Evolutionary conservation across 2,888 invertebrate species (phyloP), one percentile per base, ranked within the genome.

Genomic region (Acanthosepion lycidas): DNA sequence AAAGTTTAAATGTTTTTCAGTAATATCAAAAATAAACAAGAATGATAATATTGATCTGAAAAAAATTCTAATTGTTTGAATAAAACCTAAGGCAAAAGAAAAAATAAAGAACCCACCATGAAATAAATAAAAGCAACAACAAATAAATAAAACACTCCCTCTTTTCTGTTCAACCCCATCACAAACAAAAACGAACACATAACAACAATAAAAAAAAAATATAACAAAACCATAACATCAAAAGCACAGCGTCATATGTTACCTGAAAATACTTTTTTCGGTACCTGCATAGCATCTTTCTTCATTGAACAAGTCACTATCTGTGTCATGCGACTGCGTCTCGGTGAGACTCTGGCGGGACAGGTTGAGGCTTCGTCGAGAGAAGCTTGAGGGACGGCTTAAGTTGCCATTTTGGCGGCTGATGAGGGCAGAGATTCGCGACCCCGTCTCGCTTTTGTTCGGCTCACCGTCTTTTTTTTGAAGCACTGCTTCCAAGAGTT

Each of bases 401-500:
- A 96, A 94, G 93, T 96, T 96, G 64, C 96, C 96, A 48, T 95
- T 95, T 28, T 95, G 95, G 26, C 96, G 95, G 48, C 95, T 95
- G 15, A 95, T 95, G 18, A 96, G 95, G 12, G 95, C 92, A 18
- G 96, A 95, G 6, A 96, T 95, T 33, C 96, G 94, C 9, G 96
- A 95, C n/a, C 96, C 96, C 9, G 95, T 95, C n/a, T 96, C 96
- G 23, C 95, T 95, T 55, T 95, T 95, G 42, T 95, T 94, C 18
- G 95, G 95, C 53, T 95, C 95, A 26, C 96, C 96, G 51, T 96
- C 96, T 59, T 96, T 96, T 91, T 96, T 96, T 94, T 96, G 96
- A 33, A 96, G 95, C n/a, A 97, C 96, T 42, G 96, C 97, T 95
- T 97, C 97, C 48, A 96, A 95, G 9, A 97, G 95, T 64, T 96